Evolutionary conservation across 2,888 invertebrate genomes (phyloP), one percentile per base, ranked within the genome.

Genomic region (Rhogogaster chlorosoma): DNA sequence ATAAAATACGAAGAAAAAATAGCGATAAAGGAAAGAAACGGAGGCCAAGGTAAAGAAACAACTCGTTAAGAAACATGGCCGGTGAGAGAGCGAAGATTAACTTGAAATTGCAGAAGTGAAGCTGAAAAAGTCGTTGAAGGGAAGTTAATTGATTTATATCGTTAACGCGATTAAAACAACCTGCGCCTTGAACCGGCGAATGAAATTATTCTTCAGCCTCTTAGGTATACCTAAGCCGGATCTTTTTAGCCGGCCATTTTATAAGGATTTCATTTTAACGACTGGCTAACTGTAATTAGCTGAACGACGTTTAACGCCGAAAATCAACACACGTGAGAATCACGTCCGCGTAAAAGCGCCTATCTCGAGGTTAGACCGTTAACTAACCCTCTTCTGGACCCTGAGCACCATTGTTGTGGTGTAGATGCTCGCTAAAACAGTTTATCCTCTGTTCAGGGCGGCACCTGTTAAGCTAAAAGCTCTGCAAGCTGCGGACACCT

Each of bases 401-500:
- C 57, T 22, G 38, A 61, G 57, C 80, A 80, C 80, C 80, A 80
- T 80, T 38, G 61, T 80, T 80, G 80, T 38, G 80, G 80, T 80
- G 80, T 61, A 38, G 80, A 49, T 80, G 61, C 26, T 80, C 57
- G 61, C 80, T 80, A 61, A 80, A 80, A 80, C 61, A 61, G 80
- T 80, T 80, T 61, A 80, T 80, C 57, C 80, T 61, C 80, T 80
- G 57, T 49, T 80, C 80, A 42, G 57, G 22, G 57, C 22, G 49
- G 36, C 38, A 38, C 80, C 80, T 61, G 80, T 80, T 80, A 80
- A 80, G 80, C 80, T 80, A 80, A 80, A 80, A 80, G 80, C 80
- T 80, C 80, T 80, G 80, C 80, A 80, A 80, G 80, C 80, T 80
- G 80, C 80, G 80, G 80, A 61, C 80, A 80, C 80, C 80, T 80